Evolutionary conservation across 2,888 invertebrate species (phyloP).

Genomic region (Electrophaes corylata): DNA sequence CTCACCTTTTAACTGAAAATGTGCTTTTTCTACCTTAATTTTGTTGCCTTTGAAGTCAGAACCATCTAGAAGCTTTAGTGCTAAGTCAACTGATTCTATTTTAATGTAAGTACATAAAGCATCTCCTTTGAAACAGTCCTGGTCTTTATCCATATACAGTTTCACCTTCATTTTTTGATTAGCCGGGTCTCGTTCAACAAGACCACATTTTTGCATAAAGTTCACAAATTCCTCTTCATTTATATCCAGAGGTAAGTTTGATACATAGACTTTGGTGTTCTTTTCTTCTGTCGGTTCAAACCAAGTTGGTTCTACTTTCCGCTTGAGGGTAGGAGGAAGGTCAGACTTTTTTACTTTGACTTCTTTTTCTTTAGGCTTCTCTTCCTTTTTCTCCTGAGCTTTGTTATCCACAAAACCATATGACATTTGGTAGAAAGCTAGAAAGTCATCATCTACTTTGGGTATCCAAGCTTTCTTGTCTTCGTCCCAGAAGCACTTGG

Average conservation of each 20-base stretch:
- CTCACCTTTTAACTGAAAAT: constrained; percentile 96
- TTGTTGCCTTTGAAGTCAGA: constrained; percentile 90
- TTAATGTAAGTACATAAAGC: constrained; percentile 98
- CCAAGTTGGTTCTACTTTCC: constrained; percentile 90
- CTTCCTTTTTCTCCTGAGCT: constrained; percentile 54
- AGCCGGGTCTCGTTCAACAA: constrained; percentile 94
- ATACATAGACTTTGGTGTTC: constrained; percentile 98
- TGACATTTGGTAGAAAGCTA: constrained; percentile 97
- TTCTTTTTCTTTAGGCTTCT: constrained; percentile 56
- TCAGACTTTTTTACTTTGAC: constrained; percentile 60
- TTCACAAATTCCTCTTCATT: constrained; percentile 95
- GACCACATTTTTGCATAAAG: constrained; percentile 97
- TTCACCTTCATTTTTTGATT: constrained; percentile 94
- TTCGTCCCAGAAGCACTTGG: constrained; percentile 95
- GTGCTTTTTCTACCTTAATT: constrained; percentile 95
- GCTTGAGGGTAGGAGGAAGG: constrained; percentile 73
- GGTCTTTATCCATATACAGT: constrained; percentile 92
- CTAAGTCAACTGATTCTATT: constrained; percentile 97
- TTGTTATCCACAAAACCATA: constrained; percentile 93
- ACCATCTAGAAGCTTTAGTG: constrained; percentile 96
- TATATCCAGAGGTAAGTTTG: constrained; percentile 94
- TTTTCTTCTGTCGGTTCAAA: constrained; percentile 93
- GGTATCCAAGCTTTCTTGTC: constrained; percentile 98
- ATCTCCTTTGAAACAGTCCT: constrained; percentile 96
- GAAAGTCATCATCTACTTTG: constrained; percentile 97